Conservation (phyloP, 2,113 vertebrate genomes). For the Clupea harengus region DNA sequence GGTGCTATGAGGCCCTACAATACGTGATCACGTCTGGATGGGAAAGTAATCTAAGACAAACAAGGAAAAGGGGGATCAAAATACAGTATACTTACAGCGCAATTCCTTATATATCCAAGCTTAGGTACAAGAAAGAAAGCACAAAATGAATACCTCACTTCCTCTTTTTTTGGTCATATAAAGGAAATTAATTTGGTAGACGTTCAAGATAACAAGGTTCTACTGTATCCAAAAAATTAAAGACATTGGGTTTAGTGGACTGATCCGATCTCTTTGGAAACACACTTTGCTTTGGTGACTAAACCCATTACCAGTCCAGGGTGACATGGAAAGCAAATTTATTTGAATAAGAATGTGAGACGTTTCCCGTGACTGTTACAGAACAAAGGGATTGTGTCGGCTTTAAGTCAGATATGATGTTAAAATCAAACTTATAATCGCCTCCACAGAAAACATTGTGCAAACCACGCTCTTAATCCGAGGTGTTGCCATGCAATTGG, state of each 20-base stretch:
- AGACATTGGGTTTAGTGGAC: background rate
- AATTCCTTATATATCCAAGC: constrained; percentile 78
- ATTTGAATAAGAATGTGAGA: background rate
- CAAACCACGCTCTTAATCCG: background rate
- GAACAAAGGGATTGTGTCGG: background rate
- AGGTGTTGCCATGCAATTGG: background rate
- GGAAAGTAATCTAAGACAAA: constrained; percentile 70
- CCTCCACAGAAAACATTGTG: background rate
- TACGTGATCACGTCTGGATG: constrained; percentile 67
- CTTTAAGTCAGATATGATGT: background rate
- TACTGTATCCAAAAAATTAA: constrained; percentile 7
- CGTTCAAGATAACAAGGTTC: constrained; percentile 16
- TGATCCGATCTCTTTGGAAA: background rate
- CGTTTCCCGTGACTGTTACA: background rate
- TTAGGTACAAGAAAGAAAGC: constrained; percentile 75
- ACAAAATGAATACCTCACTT: constrained; percentile 54
- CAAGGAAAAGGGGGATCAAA: constrained; percentile 63
- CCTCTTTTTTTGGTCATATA: constrained; percentile 22
- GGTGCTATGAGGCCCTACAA: constrained; percentile 44
- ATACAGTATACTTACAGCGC: constrained; percentile 72
- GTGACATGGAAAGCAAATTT: background rate
- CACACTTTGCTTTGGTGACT: background rate
- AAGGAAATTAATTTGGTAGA: constrained; percentile 14
- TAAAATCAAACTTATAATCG: background rate
- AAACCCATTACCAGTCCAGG: background rate